Conservation (phyloP, 2,113 vertebrate species). For the Chaetorhynchus papuensis region DNA sequence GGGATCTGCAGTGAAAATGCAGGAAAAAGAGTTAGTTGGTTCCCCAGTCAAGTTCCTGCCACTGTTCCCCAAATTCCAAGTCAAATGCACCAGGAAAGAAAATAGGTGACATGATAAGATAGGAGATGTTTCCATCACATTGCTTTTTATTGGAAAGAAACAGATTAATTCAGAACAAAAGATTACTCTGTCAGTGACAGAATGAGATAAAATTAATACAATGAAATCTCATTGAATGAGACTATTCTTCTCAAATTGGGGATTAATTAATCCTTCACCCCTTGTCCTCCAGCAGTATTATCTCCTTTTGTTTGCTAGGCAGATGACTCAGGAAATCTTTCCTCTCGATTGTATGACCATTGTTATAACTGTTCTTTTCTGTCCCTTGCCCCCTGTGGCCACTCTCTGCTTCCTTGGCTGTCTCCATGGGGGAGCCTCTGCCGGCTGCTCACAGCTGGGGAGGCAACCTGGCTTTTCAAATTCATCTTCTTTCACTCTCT, state of each 20-base stretch:
- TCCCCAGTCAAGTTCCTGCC: background rate
- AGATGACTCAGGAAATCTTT: background rate
- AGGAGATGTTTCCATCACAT: background rate
- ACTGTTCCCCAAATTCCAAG: background rate
- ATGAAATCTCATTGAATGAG: background rate
- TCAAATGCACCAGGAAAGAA: background rate
- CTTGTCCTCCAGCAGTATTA: background rate
- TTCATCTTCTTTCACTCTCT: background rate
- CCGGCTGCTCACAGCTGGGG: background rate
- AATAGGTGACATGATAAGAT: background rate
- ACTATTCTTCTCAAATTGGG: background rate
- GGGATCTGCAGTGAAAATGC: background rate
- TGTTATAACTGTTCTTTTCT: background rate
- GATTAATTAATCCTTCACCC: background rate
- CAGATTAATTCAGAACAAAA: background rate
- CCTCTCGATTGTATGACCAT: background rate
- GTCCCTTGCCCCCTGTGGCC: background rate
- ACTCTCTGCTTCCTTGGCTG: background rate
- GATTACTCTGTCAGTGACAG: background rate
- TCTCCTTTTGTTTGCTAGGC: background rate
- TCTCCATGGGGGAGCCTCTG: fast-evolving
- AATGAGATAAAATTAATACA: background rate
- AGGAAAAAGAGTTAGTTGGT: background rate
- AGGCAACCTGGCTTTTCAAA: background rate
- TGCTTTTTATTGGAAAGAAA: background rate